Conservation (phyloP, 2,797 vertebrate genomes). For the Philypnodon macrostomus region DNA sequence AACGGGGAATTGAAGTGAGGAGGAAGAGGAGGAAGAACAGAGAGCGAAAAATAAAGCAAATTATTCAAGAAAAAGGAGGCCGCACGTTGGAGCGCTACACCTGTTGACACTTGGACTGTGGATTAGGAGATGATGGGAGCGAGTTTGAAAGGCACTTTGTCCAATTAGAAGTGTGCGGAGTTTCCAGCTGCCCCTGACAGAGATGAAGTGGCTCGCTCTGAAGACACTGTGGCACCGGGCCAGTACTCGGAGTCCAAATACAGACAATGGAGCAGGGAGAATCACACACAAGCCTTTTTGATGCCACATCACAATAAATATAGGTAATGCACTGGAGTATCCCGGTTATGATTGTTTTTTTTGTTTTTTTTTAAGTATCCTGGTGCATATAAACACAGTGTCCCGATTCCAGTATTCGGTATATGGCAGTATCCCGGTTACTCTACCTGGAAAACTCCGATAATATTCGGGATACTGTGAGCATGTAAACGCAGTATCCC, state of each 20-base stretch:
- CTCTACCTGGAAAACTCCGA: too few species aligned
- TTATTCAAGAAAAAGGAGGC: slow-evolving; percentile 21
- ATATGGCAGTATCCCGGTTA: too few species aligned
- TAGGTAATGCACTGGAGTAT: too few species aligned
- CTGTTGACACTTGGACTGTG: slow-evolving; percentile 69
- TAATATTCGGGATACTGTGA: too few species aligned
- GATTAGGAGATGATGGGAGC: slow-evolving; percentile 77
- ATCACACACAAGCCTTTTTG: slow-evolving; percentile 85
- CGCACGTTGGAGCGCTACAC: slow-evolving; percentile 37
- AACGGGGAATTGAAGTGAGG: slow-evolving; percentile 20
- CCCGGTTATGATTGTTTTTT: too few species aligned
- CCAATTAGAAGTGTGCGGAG: slow-evolving; percentile 90
- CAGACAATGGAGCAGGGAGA: slow-evolving; percentile 84
- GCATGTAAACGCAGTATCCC: too few species aligned
- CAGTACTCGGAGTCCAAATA: slow-evolving; percentile 83
- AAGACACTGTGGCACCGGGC: slow-evolving; percentile 80
- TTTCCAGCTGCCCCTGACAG: slow-evolving; percentile 89
- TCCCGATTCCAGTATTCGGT: too few species aligned
- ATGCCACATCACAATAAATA: slow-evolving; percentile 54
- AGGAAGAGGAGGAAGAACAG: slow-evolving; percentile 21
- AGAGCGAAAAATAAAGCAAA: slow-evolving; percentile 35
- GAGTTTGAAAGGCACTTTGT: slow-evolving; percentile 91
- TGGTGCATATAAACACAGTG: too few species aligned
- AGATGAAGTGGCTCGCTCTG: slow-evolving; percentile 92
- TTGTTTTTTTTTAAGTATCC: too few species aligned